Evolutionary conservation across 2,888 invertebrate genomes (phyloP).

Genomic region (Mythimna lalbum): DNA sequence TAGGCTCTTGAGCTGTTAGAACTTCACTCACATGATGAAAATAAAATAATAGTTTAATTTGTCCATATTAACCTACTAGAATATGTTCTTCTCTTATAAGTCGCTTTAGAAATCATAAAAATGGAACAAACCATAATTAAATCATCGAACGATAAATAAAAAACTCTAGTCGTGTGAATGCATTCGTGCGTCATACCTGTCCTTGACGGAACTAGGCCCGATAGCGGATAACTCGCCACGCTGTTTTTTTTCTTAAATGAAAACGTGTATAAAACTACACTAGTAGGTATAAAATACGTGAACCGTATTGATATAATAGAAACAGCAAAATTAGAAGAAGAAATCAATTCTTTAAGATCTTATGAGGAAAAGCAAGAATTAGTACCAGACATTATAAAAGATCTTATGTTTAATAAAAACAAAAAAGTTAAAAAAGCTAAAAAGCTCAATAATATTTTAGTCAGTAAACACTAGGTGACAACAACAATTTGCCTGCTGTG

Average conservation of each 20-base stretch:
- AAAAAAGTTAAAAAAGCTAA: not conserved
- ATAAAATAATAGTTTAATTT: not conserved
- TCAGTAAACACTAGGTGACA: too few relatives aligned
- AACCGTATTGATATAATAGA: not conserved
- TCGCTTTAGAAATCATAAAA: constrained; percentile 10
- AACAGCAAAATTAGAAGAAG: not conserved
- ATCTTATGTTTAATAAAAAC: not conserved
- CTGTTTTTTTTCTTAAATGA: not conserved
- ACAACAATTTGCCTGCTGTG: too few relatives aligned
- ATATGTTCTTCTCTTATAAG: not conserved
- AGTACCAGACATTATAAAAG: not conserved
- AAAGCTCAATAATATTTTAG: not conserved
- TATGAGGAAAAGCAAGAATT: not conserved
- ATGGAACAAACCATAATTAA: constrained; percentile 10
- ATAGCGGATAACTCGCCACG: constrained; percentile 6
- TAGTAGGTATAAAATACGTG: not conserved
- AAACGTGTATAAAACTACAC: not conserved
- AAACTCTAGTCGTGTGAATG: constrained; percentile 34
- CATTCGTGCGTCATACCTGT: constrained; percentile 52
- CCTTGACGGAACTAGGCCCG: constrained; percentile 42
- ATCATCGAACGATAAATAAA: constrained; percentile 18
- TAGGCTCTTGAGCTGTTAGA: too few relatives aligned
- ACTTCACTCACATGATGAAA: not conserved
- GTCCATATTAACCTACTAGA: not conserved
- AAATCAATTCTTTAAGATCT: not conserved